A percentile compares a stretch with the other conserved stretches of the same genome.
Evolutionary conservation across 2,797 vertebrate genomes (phyloP).

Genomic region (Dipus sagitta): DNA sequence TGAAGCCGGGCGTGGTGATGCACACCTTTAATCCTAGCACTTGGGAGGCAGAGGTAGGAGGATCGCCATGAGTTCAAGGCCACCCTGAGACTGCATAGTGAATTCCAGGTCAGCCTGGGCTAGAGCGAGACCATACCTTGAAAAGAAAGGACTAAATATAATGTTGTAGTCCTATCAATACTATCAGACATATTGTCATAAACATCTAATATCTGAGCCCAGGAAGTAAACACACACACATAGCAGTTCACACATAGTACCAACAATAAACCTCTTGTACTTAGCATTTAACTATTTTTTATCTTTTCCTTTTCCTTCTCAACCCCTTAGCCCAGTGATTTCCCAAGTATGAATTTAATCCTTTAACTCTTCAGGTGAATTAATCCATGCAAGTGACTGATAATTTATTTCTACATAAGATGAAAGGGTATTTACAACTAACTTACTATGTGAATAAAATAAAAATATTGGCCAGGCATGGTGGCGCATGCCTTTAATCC

Average conservation of each 20-base stretch:
- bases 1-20: too few species aligned
- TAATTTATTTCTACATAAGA: slow-evolving; percentile 48
- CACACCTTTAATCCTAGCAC: too few species aligned
- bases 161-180: not conserved
- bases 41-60: too few species aligned
- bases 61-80: too few species aligned
- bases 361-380: not conserved
- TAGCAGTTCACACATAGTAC: too few species aligned
- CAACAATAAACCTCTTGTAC: not conserved
- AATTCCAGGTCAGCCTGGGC: too few species aligned
- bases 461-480: not conserved
- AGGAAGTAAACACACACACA: too few species aligned
- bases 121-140: too few species aligned
- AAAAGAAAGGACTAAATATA: not conserved
- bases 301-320: not conserved
- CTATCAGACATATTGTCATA: slow-evolving; percentile 22
- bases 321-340: slow-evolving; percentile 14
- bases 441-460: slow-evolving; percentile 7
- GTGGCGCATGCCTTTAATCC: too few species aligned
- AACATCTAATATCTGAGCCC: too few species aligned
- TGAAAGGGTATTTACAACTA: not conserved
- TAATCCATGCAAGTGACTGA: slow-evolving; percentile 10
- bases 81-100: too few species aligned
- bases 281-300: not conserved
- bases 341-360: slow-evolving; percentile 28